phyloP scores from a whole-genome alignment of 2,113 vertebrate species.

The Platanista minor region DNA sequence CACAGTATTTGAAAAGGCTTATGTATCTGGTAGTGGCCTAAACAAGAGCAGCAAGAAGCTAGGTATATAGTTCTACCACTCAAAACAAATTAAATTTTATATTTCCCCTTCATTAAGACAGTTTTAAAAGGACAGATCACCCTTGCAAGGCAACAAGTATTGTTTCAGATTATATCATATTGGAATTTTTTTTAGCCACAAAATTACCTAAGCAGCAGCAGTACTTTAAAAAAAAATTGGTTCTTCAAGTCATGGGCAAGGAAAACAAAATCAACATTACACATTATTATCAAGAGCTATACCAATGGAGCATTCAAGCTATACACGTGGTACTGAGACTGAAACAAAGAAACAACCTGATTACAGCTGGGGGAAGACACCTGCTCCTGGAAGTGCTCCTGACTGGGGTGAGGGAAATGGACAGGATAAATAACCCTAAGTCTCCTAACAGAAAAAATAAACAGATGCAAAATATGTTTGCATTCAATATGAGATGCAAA shows the following conservation, averaged over 20 bases:
- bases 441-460: neutral
- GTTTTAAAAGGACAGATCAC: slow-evolving; percentile 15
- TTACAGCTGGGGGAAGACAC: neutral
- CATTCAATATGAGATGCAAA: neutral
- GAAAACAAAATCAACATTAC: neutral
- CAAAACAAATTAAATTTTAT: neutral
- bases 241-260: neutral
- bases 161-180: neutral
- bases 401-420: neutral
- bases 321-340: neutral
- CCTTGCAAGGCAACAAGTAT: slow-evolving; percentile 18
- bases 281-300: neutral
- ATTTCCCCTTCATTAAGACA: neutral
- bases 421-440: neutral
- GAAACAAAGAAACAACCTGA: neutral
- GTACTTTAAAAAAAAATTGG: neutral
- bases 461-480: neutral
- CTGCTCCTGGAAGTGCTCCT: neutral
- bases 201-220: neutral
- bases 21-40: neutral
- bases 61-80: neutral
- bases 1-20: neutral
- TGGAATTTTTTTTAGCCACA: neutral
- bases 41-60: neutral
- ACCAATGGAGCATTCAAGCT: neutral